Conservation (phyloP, 2,113 vertebrate species). For the Chamaea fasciata region DNA sequence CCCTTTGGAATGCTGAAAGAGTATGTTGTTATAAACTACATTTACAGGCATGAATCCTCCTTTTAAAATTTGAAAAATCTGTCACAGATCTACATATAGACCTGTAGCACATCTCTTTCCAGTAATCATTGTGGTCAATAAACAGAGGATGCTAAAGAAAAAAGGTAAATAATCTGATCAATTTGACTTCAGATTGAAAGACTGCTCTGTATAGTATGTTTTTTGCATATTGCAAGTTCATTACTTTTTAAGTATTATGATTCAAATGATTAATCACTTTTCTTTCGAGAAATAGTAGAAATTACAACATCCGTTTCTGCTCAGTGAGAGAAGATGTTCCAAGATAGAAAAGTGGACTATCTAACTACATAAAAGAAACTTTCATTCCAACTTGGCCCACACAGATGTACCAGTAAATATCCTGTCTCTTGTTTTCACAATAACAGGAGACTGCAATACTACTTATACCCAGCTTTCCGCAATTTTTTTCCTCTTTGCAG, state of each 20-base stretch:
- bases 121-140: background rate
- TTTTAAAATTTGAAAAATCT: background rate
- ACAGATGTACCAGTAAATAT: background rate
- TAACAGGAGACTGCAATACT: background rate
- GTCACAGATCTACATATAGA: background rate
- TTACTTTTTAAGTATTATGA: constrained; percentile 40
- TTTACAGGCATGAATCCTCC: background rate
- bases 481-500: background rate
- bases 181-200: background rate
- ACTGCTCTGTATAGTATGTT: background rate
- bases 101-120: background rate
- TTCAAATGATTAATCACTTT: constrained; percentile 20
- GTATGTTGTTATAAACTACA: background rate
- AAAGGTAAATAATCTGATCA: background rate
- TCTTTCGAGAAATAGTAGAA: constrained; percentile 50
- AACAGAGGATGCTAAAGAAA: background rate
- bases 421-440: background rate
- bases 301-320: constrained; percentile 8
- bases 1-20: background rate
- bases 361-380: background rate
- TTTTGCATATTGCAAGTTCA: background rate
- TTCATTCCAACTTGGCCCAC: background rate
- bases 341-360: background rate
- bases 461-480: background rate
- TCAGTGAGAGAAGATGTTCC: constrained; percentile 6